Conservation (phyloP, 2,888 invertebrate genomes). For the Epinotia brunnichana region DNA sequence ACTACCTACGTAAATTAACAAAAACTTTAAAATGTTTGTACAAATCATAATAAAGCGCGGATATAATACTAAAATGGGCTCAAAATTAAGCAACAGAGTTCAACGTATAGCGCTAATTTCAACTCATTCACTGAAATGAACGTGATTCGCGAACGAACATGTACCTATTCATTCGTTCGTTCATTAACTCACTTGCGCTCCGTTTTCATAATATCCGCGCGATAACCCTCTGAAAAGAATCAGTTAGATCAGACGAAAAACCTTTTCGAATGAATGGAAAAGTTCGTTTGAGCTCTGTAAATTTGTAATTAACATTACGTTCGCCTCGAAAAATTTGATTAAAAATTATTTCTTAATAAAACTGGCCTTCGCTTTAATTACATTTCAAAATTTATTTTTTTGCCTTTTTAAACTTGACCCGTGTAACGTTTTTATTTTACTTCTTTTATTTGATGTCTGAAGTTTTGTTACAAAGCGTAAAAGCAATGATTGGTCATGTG, state of each 20-base stretch:
- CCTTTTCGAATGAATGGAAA: conserved; percentile 31
- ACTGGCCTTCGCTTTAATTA: conserved; percentile 34
- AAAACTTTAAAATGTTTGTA: neutral
- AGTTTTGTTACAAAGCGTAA: neutral
- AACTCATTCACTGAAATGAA: conserved; percentile 63
- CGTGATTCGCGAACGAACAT: conserved; percentile 68
- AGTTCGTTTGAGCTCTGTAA: conserved; percentile 35
- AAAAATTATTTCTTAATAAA: conserved; percentile 39
- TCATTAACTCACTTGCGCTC: conserved; percentile 64
- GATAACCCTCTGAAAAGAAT: conserved; percentile 53
- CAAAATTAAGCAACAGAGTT: conserved; percentile 1
- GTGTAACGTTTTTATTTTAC: conserved; percentile 10
- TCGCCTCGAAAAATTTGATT: conserved; percentile 36
- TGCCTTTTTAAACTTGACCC: conserved; percentile 19
- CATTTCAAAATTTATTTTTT: conserved; percentile 19
- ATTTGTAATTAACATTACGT: conserved; percentile 39
- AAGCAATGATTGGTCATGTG: neutral
- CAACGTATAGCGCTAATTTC: conserved; percentile 29
- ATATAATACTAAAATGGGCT: neutral
- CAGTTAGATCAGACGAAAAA: conserved; percentile 31
- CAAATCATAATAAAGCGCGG: neutral
- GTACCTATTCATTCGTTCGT: conserved; percentile 66
- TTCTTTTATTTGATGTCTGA: conserved; percentile 2
- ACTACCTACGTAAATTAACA: too few relatives aligned
- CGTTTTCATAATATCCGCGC: conserved; percentile 59